These are phyloP conservation scores for Crossaster papposus DNA, from an alignment of 53 echinoderm and acorn worm genomes.

Conservation along the genomic window DNA sequence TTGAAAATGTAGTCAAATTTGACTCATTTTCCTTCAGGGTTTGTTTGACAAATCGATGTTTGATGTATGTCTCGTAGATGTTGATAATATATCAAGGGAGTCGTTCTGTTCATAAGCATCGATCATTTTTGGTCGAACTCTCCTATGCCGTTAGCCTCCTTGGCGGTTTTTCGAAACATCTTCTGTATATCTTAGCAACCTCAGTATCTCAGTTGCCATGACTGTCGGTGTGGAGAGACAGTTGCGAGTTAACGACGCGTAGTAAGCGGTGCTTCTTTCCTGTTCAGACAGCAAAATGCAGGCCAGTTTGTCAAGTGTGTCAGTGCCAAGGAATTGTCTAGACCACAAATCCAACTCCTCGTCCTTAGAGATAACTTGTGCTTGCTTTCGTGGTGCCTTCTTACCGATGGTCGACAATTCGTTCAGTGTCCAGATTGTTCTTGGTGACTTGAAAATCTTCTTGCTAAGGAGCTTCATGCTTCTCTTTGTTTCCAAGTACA, in stretches of 20 bases:
- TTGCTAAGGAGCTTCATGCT: constrained; percentile 23
- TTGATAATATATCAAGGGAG: constrained; percentile 12
- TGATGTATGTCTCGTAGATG: constrained; percentile 28
- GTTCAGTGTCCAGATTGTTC: constrained; percentile 16
- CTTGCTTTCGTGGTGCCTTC: not conserved
- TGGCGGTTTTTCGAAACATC: constrained; percentile 1
- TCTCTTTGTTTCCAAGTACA: constrained; percentile 25
- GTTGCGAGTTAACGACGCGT: not conserved
- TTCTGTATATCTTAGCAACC: constrained; percentile 5
- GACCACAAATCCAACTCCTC: constrained; percentile 23
- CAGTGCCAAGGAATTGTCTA: constrained; percentile 3
- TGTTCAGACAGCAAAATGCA: constrained; percentile 37
- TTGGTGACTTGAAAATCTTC: not conserved
- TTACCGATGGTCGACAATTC: not conserved
- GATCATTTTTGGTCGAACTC: constrained; percentile 6
- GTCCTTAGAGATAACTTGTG: not conserved
- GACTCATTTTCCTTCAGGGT: too few species aligned
- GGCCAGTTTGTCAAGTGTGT: constrained; percentile 12
- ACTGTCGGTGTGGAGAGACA: constrained; percentile 6
- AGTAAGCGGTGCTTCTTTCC: constrained; percentile 20
- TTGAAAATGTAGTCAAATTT: too few species aligned
- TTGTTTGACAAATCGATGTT: too few species aligned
- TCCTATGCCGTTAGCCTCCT: constrained; percentile 10
- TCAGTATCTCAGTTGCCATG: constrained; percentile 1
- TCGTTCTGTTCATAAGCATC: constrained; percentile 20